Percentiles rank a stretch among this genome's conserved stretches.
phyloP scores from a whole-genome alignment of 2,113 vertebrate genomes.

The Pao palembangensis region DNA sequence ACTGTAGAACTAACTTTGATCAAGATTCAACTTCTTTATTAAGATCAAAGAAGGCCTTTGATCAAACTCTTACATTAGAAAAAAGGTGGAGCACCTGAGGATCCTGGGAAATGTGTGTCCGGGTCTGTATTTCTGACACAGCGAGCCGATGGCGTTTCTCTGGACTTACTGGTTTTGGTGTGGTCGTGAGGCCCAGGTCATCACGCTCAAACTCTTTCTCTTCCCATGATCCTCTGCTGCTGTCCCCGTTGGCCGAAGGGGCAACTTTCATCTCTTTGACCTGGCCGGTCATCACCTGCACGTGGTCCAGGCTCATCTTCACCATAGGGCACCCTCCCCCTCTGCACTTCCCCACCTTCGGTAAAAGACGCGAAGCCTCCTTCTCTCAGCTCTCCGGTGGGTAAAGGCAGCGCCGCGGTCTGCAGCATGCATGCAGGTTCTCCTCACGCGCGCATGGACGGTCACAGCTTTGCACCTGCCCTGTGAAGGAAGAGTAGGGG shows the following conservation, averaged over 20 bases:
- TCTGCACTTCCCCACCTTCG: not conserved
- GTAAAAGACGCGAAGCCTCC: not conserved
- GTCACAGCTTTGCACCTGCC: slow-evolving; percentile 13
- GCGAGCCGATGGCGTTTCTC: not conserved
- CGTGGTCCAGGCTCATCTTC: slow-evolving; percentile 74
- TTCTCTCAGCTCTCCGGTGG: not conserved
- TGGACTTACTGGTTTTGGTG: slow-evolving; percentile 69
- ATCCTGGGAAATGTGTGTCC: too few species aligned
- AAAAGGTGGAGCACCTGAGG: too few species aligned
- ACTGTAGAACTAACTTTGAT: too few species aligned
- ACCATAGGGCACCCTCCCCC: slow-evolving; percentile 45
- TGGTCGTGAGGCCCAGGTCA: slow-evolving; percentile 51
- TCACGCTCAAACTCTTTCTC: slow-evolving; percentile 55
- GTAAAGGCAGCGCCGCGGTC: slow-evolving; percentile 4
- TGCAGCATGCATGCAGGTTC: slow-evolving; percentile 14
- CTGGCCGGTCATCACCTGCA: slow-evolving; percentile 67
- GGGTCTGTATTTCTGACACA: too few species aligned
- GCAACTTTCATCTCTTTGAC: slow-evolving; percentile 60
- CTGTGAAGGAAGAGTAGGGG: slow-evolving; percentile 18
- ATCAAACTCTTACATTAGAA: too few species aligned
- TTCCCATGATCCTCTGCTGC: slow-evolving; percentile 68
- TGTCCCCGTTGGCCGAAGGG: slow-evolving; percentile 68
- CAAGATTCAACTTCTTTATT: too few species aligned
- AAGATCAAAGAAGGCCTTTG: too few species aligned
- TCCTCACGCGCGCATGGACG: slow-evolving; percentile 2